Percentiles rank a stretch among this genome's conserved stretches.
Evolutionary conservation across 92 coral and sea anemone species (phyloP).

Genomic region (Porites cylindrica): DNA sequence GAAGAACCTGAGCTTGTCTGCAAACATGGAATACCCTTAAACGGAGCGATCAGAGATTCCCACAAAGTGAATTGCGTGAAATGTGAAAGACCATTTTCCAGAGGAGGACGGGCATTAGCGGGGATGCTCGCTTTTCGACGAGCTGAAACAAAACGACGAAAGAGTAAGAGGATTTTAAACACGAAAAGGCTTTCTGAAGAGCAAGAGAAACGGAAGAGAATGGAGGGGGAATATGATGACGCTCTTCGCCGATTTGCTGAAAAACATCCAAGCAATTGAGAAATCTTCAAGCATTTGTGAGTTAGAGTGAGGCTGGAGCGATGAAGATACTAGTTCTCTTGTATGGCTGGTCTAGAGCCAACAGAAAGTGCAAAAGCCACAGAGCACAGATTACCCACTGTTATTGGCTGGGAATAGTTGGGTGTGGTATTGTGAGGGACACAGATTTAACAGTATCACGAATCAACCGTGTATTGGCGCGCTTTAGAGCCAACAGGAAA

Average conservation of each 20-base stretch:
- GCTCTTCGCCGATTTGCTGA: constrained; percentile 67
- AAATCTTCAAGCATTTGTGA: neutral
- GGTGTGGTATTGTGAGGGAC: neutral
- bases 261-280: constrained; percentile 26
- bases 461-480: too few species aligned
- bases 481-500: too few species aligned
- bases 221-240: constrained; percentile 34
- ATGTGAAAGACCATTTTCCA: constrained; percentile 75
- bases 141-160: constrained; percentile 41
- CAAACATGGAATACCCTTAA: constrained; percentile 63
- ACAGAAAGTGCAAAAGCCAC: too few species aligned
- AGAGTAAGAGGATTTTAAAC: constrained; percentile 37
- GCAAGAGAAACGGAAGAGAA: constrained; percentile 45
- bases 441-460: neutral
- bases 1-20: constrained; percentile 34
- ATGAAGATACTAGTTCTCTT: neutral
- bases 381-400: too few species aligned
- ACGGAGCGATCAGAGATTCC: constrained; percentile 27
- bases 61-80: constrained; percentile 62
- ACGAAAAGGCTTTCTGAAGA: constrained; percentile 30
- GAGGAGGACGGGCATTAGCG: constrained; percentile 72
- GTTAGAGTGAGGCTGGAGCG: neutral
- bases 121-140: constrained; percentile 60
- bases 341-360: too few species aligned
- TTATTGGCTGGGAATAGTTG: neutral